These are phyloP conservation scores for Megalops atlanticus DNA, from an alignment of 2,113 vertebrate species.

Conservation along the genomic window DNA sequence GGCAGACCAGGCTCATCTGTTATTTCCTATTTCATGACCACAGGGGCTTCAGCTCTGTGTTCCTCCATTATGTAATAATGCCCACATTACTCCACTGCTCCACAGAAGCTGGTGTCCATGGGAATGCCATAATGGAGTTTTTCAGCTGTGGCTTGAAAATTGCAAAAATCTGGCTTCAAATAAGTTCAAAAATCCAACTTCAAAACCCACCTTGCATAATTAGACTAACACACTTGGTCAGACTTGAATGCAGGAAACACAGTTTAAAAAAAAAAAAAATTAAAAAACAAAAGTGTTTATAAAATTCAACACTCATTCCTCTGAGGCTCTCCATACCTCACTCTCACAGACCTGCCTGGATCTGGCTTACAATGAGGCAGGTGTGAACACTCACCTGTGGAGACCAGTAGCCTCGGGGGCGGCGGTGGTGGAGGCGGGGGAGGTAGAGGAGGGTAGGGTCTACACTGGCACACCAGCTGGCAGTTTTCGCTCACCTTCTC, in stretches of 20 bases:
- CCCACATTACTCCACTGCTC: not conserved
- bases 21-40: not conserved
- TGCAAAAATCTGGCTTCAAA: not conserved
- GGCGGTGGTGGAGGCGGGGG: slow-evolving; percentile 82
- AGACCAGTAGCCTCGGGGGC: slow-evolving; percentile 73
- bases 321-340: not conserved
- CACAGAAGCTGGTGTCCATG: not conserved
- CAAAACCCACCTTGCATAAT: too few species aligned
- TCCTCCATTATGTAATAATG: not conserved
- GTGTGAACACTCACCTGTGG: slow-evolving; percentile 71
- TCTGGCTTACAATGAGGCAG: slow-evolving; percentile 11
- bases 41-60: not conserved
- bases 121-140: not conserved
- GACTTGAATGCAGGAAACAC: too few species aligned
- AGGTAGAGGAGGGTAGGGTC: slow-evolving; percentile 78
- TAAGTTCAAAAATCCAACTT: not conserved
- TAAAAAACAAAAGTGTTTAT: too few species aligned
- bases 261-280: too few species aligned
- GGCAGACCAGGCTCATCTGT: not conserved
- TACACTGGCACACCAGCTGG: slow-evolving; percentile 81
- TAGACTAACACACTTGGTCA: too few species aligned
- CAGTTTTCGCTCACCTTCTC: slow-evolving; percentile 72
- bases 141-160: not conserved
- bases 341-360: not conserved
- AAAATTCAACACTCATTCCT: not conserved